phyloP scores from a whole-genome alignment of 2,888 invertebrate genomes.

The Labia minor region DNA sequence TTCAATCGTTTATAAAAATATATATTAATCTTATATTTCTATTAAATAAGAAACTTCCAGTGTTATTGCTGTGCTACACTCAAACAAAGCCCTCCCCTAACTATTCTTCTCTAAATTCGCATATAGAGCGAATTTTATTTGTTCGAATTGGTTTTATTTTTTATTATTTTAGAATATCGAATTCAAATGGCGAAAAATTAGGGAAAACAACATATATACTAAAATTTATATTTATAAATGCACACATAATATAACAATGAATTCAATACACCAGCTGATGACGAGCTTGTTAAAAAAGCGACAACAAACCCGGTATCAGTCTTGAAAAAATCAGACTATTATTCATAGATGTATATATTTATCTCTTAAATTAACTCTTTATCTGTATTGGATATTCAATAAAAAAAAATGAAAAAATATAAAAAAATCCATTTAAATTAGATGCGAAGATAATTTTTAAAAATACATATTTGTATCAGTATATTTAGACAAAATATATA shows the following conservation, averaged over 20 bases:
- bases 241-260: slow-evolving; percentile 2
- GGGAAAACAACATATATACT: not conserved
- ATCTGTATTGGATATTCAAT: slow-evolving; percentile 20
- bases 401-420: too few relatives aligned
- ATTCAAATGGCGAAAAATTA: not conserved
- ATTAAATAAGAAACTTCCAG: slow-evolving; percentile 1
- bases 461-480: slow-evolving; percentile 33
- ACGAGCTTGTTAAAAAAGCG: slow-evolving; percentile 3
- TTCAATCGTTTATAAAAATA: slow-evolving; percentile 13
- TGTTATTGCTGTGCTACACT: slow-evolving; percentile 13
- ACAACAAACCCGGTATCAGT: slow-evolving; percentile 8
- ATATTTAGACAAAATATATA: slow-evolving; percentile 27
- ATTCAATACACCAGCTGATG: not conserved
- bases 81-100: slow-evolving; percentile 3
- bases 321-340: not conserved
- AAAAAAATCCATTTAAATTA: slow-evolving; percentile 30
- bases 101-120: not conserved
- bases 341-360: not conserved
- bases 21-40: slow-evolving; percentile 1
- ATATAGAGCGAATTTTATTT: not conserved
- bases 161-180: not conserved
- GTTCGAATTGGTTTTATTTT: slow-evolving; percentile 2
- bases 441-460: slow-evolving; percentile 26
- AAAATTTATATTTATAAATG: not conserved
- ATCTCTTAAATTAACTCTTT: not conserved